These are phyloP conservation scores for Polydrusus tereticollis DNA, from an alignment of 2,888 invertebrate species.

Conservation along the genomic window DNA sequence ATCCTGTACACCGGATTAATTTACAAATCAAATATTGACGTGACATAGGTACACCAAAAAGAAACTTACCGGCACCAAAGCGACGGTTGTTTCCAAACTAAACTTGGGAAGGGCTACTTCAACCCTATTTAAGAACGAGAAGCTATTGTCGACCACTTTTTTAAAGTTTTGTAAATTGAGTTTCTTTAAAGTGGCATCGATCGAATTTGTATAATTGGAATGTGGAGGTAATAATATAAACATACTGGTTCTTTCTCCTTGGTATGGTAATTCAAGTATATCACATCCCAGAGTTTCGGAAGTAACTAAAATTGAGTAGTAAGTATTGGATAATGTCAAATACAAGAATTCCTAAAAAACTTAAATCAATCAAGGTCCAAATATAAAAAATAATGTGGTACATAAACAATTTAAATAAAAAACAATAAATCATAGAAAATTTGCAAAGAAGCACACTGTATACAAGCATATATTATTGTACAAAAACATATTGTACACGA, in stretches of 20 bases:
- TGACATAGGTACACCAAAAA: no score
- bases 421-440: no score
- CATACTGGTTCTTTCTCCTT: slow-evolving; percentile 87
- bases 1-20: no score
- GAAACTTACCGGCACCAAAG: slow-evolving; percentile 75
- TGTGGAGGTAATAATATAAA: slow-evolving; percentile 86
- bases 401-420: no score
- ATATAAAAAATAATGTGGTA: no score
- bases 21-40: no score
- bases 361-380: no score
- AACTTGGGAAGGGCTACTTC: slow-evolving; percentile 87
- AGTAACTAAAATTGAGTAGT: slow-evolving; percentile 73
- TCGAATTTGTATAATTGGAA: slow-evolving; percentile 69
- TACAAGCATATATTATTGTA: no score
- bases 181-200: slow-evolving; percentile 79
- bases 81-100: slow-evolving; percentile 79
- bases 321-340: no score
- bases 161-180: slow-evolving; percentile 77
- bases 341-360: no score
- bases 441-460: no score
- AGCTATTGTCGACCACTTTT: slow-evolving; percentile 75
- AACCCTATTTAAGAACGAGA: slow-evolving; percentile 79
- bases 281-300: slow-evolving; percentile 82
- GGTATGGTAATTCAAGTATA: slow-evolving; percentile 88
- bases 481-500: no score